phyloP scores from a whole-genome alignment of 2,797 vertebrate genomes.

The Pipistrellus pipistrellus region DNA sequence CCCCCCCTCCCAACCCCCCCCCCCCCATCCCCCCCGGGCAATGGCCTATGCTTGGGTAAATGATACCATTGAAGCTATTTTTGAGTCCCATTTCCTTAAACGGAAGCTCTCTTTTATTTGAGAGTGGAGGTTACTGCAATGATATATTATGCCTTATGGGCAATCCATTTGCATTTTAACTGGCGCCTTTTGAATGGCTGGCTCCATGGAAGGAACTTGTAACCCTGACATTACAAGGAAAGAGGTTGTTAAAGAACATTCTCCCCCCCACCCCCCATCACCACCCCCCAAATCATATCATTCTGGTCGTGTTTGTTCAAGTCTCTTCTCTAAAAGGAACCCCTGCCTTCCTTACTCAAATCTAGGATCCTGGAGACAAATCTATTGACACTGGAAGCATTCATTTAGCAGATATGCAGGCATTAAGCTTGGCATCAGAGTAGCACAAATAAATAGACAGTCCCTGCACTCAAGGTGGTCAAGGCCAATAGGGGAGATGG shows the following conservation, averaged over 20 bases:
- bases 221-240: not conserved
- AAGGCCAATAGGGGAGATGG: not conserved
- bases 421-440: not conserved
- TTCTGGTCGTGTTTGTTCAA: not conserved
- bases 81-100: not conserved
- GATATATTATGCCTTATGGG: conserved; percentile 20
- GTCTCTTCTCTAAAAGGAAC: not conserved
- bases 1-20: too few species aligned
- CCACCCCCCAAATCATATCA: not conserved
- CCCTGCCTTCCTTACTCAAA: not conserved
- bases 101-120: not conserved
- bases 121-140: not conserved
- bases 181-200: not conserved
- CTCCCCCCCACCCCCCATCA: not conserved
- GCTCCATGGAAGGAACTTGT: not conserved
- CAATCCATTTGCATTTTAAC: conserved; percentile 31
- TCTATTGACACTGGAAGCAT: not conserved
- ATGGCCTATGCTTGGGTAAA: conserved; percentile 1
- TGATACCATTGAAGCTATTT: conserved; percentile 22
- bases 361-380: not conserved
- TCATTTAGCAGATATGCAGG: not conserved
- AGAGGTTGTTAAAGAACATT: not conserved
- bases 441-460: not conserved
- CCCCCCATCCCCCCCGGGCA: not conserved
- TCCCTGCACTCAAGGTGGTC: not conserved